Evolutionary conservation across 2,113 vertebrate species (phyloP).

Genomic region (Athene cunicularia): DNA sequence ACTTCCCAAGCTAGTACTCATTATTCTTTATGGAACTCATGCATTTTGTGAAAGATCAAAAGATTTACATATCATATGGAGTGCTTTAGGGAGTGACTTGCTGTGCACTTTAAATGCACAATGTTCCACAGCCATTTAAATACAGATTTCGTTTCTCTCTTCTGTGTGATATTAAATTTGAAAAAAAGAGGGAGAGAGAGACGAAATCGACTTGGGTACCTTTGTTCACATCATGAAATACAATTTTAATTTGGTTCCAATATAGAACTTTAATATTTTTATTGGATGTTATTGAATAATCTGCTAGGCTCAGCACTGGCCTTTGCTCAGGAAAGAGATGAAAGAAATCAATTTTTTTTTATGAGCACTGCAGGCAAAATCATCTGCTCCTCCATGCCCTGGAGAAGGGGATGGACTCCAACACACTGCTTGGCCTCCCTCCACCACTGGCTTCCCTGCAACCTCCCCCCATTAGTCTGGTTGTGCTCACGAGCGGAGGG

Average conservation of each 20-base stretch:
- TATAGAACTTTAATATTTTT: conserved; percentile 70
- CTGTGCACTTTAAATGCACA: conserved; percentile 80
- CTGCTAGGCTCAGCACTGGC: conserved; percentile 49
- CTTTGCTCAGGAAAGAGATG: conserved; percentile 45
- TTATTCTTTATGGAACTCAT: conserved; percentile 81
- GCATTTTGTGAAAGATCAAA: conserved; percentile 82
- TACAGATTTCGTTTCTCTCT: conserved; percentile 74
- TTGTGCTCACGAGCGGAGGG: fast-evolving
- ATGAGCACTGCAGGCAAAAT: conserved; percentile 4
- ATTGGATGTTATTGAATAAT: conserved; percentile 50
- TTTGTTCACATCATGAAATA: conserved; percentile 70
- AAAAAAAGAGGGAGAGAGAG: conserved; percentile 44
- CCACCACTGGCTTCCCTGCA: not conserved
- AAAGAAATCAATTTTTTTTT: not conserved
- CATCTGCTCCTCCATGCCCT: not conserved
- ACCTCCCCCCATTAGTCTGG: not conserved
- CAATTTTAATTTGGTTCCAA: conserved; percentile 64
- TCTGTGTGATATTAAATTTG: conserved; percentile 65
- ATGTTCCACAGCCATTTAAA: conserved; percentile 75
- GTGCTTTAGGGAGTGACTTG: conserved; percentile 82
- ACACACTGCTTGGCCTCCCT: not conserved
- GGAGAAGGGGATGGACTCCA: not conserved
- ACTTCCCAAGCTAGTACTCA: conserved; percentile 76
- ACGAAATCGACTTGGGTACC: conserved; percentile 58
- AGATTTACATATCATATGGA: conserved; percentile 84